phyloP scores from a whole-genome alignment of 2,888 invertebrate genomes.

The Philonicus albiceps region DNA sequence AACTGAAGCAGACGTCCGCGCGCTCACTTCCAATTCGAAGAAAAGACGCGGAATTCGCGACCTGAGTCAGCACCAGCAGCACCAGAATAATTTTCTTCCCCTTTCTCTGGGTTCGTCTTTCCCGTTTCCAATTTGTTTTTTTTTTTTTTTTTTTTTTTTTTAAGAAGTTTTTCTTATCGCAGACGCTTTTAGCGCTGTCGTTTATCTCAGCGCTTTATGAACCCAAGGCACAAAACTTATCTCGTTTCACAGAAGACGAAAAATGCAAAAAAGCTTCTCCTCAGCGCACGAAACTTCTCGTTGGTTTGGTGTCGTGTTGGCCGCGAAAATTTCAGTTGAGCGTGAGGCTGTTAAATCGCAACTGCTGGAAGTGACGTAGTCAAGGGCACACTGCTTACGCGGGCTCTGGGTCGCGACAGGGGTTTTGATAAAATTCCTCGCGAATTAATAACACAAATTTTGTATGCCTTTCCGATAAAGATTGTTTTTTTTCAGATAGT shows the following conservation, averaged over 20 bases:
- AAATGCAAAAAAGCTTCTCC: neutral
- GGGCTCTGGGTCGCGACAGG: neutral
- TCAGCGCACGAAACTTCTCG: too few relatives aligned
- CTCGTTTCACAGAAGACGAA: neutral
- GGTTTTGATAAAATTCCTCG: neutral
- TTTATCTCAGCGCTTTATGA: neutral
- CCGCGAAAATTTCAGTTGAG: neutral
- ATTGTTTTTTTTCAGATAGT: neutral
- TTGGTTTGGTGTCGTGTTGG: neutral
- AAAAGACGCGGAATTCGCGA: neutral
- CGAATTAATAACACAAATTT: neutral
- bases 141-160: neutral
- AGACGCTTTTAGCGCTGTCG: neutral
- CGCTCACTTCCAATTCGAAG: neutral
- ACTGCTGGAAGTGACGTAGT: neutral
- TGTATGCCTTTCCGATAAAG: neutral
- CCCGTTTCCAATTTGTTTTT: too few relatives aligned
- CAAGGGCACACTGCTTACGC: neutral
- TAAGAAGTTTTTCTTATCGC: neutral
- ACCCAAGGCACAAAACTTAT: neutral
- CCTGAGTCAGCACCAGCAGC: neutral
- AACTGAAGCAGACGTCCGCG: neutral
- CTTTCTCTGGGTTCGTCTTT: too few relatives aligned
- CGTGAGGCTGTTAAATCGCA: neutral
- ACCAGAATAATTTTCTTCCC: neutral